Base-by-base conservation (phyloP, 2,888 invertebrate species). In the Abrostola triplasia region DNA sequence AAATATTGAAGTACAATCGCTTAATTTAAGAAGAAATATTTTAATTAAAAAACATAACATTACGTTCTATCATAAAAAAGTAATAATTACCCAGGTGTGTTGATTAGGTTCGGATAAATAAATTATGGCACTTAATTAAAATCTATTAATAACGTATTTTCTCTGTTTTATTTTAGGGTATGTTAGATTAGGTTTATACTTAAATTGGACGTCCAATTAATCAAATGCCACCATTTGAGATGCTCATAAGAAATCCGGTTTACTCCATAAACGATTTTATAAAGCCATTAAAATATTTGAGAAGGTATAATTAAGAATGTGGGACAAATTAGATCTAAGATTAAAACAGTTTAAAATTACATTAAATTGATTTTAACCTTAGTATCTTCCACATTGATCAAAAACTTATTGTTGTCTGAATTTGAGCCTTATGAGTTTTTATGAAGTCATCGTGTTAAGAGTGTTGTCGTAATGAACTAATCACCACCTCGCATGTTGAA, bases 271-370 rank as follows among this genome's bases (percentile, higher is more conserved):
- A 73, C 41, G 61, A 53, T 57, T 59, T 65, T 73, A 68, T 76
- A 59, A 65, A 76, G 58, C 59, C 64, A 76, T 74, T 74, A 72
- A 76, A 63, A 60, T 74, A 60, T 60, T 72, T 76, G 38, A 52
- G 42, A 72, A 59, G 13, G 42, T 50, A 12, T 64, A 73, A 76
- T 73, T 76, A 72, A 59, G 64, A 64, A 67, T 53, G 64, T 64
- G 53, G 49, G 53, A 64, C 67, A 67, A 40, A 8, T 60, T 36
- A 24, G 57, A 44, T 52, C 10, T 40, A 36, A 69, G 41, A 53
- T 66, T 55, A 47, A 49, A 56, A 44, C 38, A 44, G 24, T 9
- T 58, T 60, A 59, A 61, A 0, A 52, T 61, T 35, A 38, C 44
- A 68, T 48, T 55, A 11, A 47, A n/a, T 54, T 42, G 41, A 50